phyloP scores from a whole-genome alignment of 2,888 invertebrate genomes.

The Altica lythri region DNA sequence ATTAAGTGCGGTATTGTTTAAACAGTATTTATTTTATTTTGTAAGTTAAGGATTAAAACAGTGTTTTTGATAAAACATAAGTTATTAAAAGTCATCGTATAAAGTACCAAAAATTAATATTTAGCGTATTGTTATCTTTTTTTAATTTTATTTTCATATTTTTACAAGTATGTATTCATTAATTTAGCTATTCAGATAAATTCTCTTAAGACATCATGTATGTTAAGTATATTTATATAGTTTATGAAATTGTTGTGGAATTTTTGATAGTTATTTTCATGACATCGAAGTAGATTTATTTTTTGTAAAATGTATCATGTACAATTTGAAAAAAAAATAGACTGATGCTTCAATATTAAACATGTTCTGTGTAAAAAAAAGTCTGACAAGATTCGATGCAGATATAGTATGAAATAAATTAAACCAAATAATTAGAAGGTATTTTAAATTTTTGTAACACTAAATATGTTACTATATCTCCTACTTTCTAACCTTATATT shows the following conservation, averaged over 20 bases:
- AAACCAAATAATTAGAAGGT: no score
- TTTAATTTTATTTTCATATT: no score
- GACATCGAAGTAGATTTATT: slow-evolving; percentile 5
- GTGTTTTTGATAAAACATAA: no score
- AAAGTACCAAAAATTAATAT: no score
- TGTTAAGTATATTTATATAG: slow-evolving; percentile 43
- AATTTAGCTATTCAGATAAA: slow-evolving; percentile 21
- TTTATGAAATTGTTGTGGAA: slow-evolving; percentile 42
- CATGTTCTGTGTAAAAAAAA: slow-evolving; percentile 5
- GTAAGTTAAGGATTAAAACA: no score
- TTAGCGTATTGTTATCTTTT: no score
- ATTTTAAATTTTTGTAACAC: slow-evolving; percentile 1
- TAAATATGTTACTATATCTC: no score
- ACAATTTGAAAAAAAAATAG: slow-evolving; percentile 23
- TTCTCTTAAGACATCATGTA: slow-evolving; percentile 25
- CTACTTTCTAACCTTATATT: no score
- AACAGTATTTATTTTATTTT: neutral
- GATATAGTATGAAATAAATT: no score
- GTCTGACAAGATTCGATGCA: no score
- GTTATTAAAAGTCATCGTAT: no score
- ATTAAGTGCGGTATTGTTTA: slow-evolving; percentile 1
- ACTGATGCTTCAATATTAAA: slow-evolving; percentile 23
- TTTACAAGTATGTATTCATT: no score
- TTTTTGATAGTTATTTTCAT: slow-evolving; percentile 38
- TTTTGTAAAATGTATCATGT: slow-evolving; percentile 22